Conservation (phyloP, 2,888 invertebrate species). For the Drosophila kuntzei region DNA sequence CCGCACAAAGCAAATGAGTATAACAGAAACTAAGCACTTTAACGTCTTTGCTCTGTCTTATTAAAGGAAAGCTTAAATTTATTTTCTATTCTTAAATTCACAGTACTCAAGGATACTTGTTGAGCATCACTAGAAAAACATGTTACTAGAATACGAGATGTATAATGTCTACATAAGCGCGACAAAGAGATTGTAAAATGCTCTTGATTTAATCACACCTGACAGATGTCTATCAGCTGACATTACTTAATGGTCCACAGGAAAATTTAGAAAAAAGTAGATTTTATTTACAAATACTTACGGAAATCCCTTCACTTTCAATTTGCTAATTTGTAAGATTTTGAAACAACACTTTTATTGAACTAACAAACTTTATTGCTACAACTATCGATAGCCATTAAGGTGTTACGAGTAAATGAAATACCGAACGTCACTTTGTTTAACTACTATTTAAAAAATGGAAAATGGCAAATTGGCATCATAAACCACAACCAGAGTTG, state of each 20-base stretch:
- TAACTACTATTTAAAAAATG: conserved; percentile 9
- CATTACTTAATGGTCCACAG: no score
- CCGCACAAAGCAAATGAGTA: background rate
- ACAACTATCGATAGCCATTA: conserved; percentile 14
- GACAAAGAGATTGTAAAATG: no score
- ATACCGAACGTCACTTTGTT: conserved; percentile 2
- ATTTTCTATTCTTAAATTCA: background rate
- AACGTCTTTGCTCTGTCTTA: background rate
- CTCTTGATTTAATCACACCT: no score
- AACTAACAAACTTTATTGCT: conserved; percentile 27
- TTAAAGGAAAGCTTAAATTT: background rate
- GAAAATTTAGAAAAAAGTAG: no score
- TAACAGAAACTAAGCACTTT: background rate
- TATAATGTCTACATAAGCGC: no score
- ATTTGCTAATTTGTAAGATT: conserved; percentile 4
- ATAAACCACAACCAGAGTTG: background rate
- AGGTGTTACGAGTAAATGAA: background rate
- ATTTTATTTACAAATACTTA: no score
- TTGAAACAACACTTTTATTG: background rate
- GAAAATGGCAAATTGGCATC: background rate
- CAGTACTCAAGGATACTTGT: no score
- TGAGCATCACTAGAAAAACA: no score
- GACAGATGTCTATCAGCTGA: no score
- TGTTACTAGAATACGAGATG: no score
- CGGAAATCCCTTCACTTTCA: conserved; percentile 7